Evolutionary conservation across 2,797 vertebrate genomes (phyloP).

Genomic region (Cercopithecus diana): DNA sequence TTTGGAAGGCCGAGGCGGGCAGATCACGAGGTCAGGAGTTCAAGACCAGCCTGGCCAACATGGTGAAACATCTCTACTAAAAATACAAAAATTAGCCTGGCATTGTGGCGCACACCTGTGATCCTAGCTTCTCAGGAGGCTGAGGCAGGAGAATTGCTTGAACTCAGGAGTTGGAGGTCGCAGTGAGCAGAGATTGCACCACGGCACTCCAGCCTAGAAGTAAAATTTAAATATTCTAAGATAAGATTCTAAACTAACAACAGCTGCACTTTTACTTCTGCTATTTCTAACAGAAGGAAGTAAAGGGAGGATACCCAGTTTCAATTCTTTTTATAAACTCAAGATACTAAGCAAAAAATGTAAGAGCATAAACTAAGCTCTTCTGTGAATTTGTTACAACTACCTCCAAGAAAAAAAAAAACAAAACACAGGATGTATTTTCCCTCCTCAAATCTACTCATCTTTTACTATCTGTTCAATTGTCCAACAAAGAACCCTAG

Average conservation of each 20-base stretch:
- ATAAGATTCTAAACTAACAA: conserved; percentile 14
- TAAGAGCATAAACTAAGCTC: background rate
- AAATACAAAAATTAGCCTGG: too few species aligned
- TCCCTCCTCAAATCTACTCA: background rate
- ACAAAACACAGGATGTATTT: background rate
- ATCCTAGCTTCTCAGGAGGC: too few species aligned
- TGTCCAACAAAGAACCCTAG: background rate
- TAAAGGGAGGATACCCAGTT: conserved; percentile 43
- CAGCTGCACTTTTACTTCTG: conserved; percentile 51
- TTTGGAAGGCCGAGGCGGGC: too few species aligned
- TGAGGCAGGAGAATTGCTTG: too few species aligned
- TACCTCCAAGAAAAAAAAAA: background rate
- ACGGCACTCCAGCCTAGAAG: too few species aligned
- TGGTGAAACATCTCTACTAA: too few species aligned
- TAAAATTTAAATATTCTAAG: conserved; percentile 22
- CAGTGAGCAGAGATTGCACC: too few species aligned
- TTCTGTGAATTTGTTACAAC: background rate
- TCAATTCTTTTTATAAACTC: conserved; percentile 44
- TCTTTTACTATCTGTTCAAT: background rate
- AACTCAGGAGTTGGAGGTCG: too few species aligned
- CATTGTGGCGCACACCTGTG: too few species aligned
- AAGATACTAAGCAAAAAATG: conserved; percentile 23
- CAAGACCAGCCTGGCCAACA: too few species aligned
- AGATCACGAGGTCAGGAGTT: too few species aligned
- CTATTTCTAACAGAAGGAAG: conserved; percentile 55